Evolutionary conservation across 2,113 vertebrate species (phyloP).

Genomic region (Hipposideros armiger): DNA sequence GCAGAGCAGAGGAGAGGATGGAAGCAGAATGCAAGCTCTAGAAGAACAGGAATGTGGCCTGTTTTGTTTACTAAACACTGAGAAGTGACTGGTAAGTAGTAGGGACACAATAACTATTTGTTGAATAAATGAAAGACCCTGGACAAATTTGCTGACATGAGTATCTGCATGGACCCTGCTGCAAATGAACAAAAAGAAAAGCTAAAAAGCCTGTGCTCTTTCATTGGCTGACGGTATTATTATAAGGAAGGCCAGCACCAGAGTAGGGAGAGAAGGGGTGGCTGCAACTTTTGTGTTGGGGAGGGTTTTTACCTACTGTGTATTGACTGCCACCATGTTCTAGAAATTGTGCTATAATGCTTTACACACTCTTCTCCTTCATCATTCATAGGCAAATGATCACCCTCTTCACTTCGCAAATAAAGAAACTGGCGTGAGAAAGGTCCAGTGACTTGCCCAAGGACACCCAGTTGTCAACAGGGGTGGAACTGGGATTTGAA

Average conservation of each 20-base stretch:
- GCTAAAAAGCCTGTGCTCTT: neutral
- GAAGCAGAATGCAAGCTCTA: neutral
- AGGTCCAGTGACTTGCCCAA: neutral
- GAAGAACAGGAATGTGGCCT: neutral
- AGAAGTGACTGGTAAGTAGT: accelerated
- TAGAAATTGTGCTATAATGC: neutral
- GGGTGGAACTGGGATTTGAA: neutral
- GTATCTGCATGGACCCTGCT: neutral
- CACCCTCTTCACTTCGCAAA: neutral
- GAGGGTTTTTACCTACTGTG: neutral
- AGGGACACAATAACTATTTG: neutral
- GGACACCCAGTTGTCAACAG: neutral
- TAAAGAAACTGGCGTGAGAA: neutral
- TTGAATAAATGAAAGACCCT: neutral
- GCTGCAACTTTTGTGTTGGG: neutral
- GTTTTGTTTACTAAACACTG: neutral
- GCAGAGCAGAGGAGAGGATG: neutral
- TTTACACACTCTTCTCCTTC: neutral
- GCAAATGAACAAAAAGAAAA: neutral
- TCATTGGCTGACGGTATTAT: accelerated
- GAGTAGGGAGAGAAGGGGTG: too few relatives aligned
- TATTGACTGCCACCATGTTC: neutral
- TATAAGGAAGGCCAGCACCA: neutral
- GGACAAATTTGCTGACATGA: neutral
- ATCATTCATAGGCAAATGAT: neutral